phyloP scores from a whole-genome alignment of 2,888 invertebrate genomes.

The Mythimna ferrago region DNA sequence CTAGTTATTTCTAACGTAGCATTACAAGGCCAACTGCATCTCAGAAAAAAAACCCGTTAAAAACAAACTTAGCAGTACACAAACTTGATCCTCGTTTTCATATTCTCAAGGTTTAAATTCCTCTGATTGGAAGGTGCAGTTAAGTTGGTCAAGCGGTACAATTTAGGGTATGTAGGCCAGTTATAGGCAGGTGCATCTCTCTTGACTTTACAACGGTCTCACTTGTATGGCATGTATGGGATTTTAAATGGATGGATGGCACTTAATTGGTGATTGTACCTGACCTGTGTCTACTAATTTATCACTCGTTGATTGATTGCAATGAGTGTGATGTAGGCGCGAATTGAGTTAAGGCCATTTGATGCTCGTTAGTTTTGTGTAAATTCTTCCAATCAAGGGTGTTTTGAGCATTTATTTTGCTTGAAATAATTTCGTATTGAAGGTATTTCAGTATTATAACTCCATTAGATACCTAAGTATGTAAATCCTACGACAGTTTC shows the following conservation, averaged over 20 bases:
- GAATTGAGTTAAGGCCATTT: constrained; percentile 48
- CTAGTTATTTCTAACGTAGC: not conserved
- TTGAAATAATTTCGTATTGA: not conserved
- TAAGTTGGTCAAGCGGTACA: constrained; percentile 28
- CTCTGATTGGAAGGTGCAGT: constrained; percentile 40
- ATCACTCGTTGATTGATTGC: constrained; percentile 38
- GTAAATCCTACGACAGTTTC: no score
- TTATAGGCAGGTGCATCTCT: constrained; percentile 66
- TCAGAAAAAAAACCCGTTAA: constrained; percentile 50
- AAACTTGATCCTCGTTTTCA: constrained; percentile 28
- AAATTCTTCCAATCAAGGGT: not conserved
- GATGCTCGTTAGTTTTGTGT: constrained; percentile 17
- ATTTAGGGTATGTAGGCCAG: constrained; percentile 66
- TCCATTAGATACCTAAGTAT: no score
- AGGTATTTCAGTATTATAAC: no score
- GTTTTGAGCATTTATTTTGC: no score
- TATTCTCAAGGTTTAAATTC: constrained; percentile 52
- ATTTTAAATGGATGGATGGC: constrained; percentile 44
- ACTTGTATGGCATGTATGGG: constrained; percentile 45
- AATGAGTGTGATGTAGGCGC: constrained; percentile 22
- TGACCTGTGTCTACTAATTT: constrained; percentile 35
- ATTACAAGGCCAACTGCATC: constrained; percentile 54
- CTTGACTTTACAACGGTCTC: constrained; percentile 45
- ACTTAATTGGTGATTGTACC: constrained; percentile 45
- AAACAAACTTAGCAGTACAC: constrained; percentile 28